Evolutionary conservation across 2,113 vertebrate species (phyloP), one percentile per base, ranked within the genome.

Genomic region (Rhinolophus sinicus): DNA sequence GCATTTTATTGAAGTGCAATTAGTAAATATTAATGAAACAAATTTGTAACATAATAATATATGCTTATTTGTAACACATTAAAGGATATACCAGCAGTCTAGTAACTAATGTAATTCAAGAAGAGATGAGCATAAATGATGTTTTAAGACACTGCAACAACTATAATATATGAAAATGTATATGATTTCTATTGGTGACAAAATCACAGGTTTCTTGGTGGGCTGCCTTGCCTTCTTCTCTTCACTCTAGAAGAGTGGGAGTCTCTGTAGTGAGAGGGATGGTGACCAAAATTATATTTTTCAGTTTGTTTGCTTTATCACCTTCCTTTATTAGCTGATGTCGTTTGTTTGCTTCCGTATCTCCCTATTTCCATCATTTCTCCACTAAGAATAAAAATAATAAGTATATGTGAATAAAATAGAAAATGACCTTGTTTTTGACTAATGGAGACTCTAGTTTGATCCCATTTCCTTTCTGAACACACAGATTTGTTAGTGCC

Each of bases 1-100:
- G 52, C 16, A 22, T 78, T 82, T 60, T 65, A 38, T 30, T 76
- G 24, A 91, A 95, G 70, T 94, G 21, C 1, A 78, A n/a, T 94
- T 91, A 60, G 65, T 90, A 73, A 93, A 91, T 88, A 56, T 47
- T 93, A 82, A 88, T 84, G 28, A 80, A 80, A 73, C 18, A 78
- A 67, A 56, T 54, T n/a, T 70, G 18, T 97, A 56, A 56, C 15
- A 5, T 56, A 65, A 26, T 89, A 62, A 69, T 70, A 35, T 30
- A 8, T 73, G 18, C 50, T 73, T 94, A 18, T 84, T 76, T 90
- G 58, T 76, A 95, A 88, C 38, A 62, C 22, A 56, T 50, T 40
- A 73, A 69, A 93, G 54, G n/a, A 35, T 67, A 16, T 16, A 69
- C 13, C 21, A 84, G 44, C 44, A 91, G 26, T 92, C 21, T 85